Percentiles rank a stretch among this genome's conserved stretches.
phyloP scores from a whole-genome alignment of 1,140 invertebrate species.

The Cepaea nemoralis region DNA sequence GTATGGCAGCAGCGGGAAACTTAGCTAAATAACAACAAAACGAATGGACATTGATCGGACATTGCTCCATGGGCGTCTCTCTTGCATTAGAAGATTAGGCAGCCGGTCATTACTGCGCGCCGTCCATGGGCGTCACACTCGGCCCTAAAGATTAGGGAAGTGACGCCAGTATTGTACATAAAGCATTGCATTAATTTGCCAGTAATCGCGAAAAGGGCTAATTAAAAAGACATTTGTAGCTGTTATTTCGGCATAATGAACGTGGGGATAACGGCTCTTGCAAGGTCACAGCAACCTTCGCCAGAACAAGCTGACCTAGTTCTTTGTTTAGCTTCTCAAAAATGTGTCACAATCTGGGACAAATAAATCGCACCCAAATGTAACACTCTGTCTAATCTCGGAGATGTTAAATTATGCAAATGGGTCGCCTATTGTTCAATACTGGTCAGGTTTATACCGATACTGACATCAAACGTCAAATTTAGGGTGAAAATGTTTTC shows the following conservation, averaged over 20 bases:
- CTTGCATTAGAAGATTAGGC: too few species aligned
- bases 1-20: too few species aligned
- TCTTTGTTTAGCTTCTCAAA: neutral
- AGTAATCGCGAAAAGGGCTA: neutral
- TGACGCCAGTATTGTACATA: neutral
- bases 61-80: too few species aligned
- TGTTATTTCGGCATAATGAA: neutral
- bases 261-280: neutral
- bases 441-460: neutral
- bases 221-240: neutral
- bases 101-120: neutral
- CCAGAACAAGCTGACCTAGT: neutral
- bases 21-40: too few species aligned
- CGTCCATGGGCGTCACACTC: neutral
- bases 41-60: too few species aligned
- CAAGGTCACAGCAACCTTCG: neutral
- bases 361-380: neutral
- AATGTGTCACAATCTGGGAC: neutral
- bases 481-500: neutral
- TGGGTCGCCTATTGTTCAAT: neutral
- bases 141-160: too few species aligned
- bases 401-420: neutral
- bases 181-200: neutral
- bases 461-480: neutral
- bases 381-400: neutral